phyloP scores from a whole-genome alignment of 2,888 invertebrate species.

The Geophilus truncorum region DNA sequence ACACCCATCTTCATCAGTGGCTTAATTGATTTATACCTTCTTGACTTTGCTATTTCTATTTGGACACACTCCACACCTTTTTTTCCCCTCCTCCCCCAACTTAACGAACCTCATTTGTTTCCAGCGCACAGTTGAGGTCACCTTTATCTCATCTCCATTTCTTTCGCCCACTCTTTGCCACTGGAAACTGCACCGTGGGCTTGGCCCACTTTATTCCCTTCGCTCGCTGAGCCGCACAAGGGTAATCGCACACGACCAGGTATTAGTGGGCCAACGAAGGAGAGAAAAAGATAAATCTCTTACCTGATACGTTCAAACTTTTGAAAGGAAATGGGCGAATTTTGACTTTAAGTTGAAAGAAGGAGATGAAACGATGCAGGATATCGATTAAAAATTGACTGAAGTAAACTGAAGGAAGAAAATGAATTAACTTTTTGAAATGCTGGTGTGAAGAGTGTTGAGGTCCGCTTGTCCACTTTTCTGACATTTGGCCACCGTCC shows the following conservation, averaged over 20 bases:
- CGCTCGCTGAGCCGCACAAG: background rate
- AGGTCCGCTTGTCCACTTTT: background rate
- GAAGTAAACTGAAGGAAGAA: background rate
- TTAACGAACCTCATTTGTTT: constrained; percentile 18
- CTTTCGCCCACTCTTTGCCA: constrained; percentile 8
- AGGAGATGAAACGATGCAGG: background rate
- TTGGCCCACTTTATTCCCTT: background rate
- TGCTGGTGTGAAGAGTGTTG: background rate
- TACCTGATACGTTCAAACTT: background rate
- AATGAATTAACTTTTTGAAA: background rate
- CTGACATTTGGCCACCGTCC: background rate
- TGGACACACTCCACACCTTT: background rate
- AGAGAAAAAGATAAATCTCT: background rate
- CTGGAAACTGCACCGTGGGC: background rate
- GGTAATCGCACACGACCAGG: background rate
- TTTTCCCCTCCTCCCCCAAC: background rate
- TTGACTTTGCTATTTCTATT: background rate
- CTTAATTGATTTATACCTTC: background rate
- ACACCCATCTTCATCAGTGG: background rate
- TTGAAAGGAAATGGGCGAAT: background rate
- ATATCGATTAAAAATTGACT: background rate
- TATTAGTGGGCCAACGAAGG: background rate
- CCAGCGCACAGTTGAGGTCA: constrained; percentile 7
- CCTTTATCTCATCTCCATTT: constrained; percentile 11
- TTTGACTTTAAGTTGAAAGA: background rate